phyloP scores from a whole-genome alignment of 2,888 invertebrate species.

The Orthonevra nobilis region DNA sequence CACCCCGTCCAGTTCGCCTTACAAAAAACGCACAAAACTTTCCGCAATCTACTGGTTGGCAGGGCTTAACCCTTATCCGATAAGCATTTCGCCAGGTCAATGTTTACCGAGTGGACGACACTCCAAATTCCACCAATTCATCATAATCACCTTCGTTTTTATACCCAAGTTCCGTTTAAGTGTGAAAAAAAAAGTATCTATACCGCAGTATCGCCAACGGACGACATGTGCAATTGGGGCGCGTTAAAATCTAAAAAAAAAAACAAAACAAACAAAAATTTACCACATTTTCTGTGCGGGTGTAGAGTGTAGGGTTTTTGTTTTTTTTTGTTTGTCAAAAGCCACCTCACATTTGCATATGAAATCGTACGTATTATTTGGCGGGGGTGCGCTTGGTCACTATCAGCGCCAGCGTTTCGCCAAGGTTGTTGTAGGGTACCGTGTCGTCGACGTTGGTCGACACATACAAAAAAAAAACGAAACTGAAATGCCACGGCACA shows the following conservation, averaged over 20 bases:
- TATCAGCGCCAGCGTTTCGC: constrained; percentile 57
- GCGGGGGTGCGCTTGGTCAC: constrained; percentile 64
- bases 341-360: constrained; percentile 53
- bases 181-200: constrained; percentile 1
- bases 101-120: constrained; percentile 28
- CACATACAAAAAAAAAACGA: constrained; percentile 43
- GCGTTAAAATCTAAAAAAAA: too few relatives aligned
- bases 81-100: constrained; percentile 19
- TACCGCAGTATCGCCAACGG: constrained; percentile 28
- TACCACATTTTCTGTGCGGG: constrained; percentile 33
- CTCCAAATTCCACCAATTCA: constrained; percentile 32
- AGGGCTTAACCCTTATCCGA: not conserved
- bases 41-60: too few relatives aligned
- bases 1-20: too few relatives aligned
- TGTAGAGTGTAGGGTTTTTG: constrained; percentile 25
- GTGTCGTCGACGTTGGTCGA: constrained; percentile 37
- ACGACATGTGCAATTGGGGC: constrained; percentile 55
- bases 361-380: too few relatives aligned
- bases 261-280: too few relatives aligned
- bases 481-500: constrained; percentile 39
- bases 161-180: constrained; percentile 4
- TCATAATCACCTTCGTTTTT: constrained; percentile 42
- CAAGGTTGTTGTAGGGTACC: constrained; percentile 61
- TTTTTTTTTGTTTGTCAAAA: constrained; percentile 22
- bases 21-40: too few relatives aligned